Base-by-base conservation (phyloP, 2,113 vertebrate genomes). In the Trichechus manatus region DNA sequence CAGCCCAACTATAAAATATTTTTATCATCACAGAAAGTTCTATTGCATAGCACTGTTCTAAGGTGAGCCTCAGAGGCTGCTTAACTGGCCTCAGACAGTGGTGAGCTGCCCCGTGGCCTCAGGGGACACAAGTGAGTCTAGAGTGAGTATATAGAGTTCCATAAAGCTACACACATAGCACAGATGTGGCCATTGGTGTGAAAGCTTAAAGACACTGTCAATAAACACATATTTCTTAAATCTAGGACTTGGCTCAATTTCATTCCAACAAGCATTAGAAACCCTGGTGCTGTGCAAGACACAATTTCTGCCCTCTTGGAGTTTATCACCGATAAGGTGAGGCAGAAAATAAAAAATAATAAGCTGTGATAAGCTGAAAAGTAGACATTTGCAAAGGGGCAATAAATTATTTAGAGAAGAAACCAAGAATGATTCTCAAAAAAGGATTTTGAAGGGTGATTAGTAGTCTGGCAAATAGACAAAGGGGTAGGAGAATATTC, bases 341-440 rank as follows among this genome's bases (percentile, higher is more conserved):
- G 91, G 74, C 80, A 83, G 75, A 33, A 96, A 92, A 85, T 92
- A 53, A 86, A 64, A 56, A 82, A 42, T 23, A 68, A 64, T 81
- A 74, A 79, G 31, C 25, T 63, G 15, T 50, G 56, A 66, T 70
- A 33, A 91, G 20, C 88, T 80, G 25, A 74, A 20, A 87, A 56
- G 63, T 70, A 6, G 68, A 70, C 42, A 33, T 39, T 75, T 87
- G 56, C 70, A 70, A 83, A 83, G 44, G 11, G 80, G 19, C 29
- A 20, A 59, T 74, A 56, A 15, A 23, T 29, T 80, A 39, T 87
- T 92, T 92, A 64, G 75, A 86, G 9, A 50, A 36, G 36, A 53
- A 66, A 14, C 27, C 19, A 59, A n/a, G 42, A 47, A 72, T n/a
- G 56, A 39, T 79, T 84, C 64, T 79, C 31, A 81, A 85, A 66